A percentile compares a stretch with the other conserved stretches of the same genome.
Conservation (phyloP, 37 sponge, comb jelly and placozoan genomes). For the Theonella swinhoei region DNA sequence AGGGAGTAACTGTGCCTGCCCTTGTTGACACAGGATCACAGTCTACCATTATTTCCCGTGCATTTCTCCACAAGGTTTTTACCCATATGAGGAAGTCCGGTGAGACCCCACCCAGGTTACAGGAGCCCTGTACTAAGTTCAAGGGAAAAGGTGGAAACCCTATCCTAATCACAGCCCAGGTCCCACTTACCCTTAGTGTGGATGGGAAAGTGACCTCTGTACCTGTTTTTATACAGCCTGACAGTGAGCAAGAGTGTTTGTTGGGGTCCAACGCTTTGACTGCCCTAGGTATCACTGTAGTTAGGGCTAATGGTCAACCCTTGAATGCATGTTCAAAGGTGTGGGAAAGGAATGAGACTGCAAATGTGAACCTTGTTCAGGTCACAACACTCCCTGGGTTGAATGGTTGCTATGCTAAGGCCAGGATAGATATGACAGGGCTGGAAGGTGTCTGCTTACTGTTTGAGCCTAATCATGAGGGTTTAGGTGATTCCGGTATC, state of each 20-base stretch:
- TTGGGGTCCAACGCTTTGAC: constrained; percentile 24
- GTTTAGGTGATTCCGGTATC: too few relatives aligned
- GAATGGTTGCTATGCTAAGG: too few relatives aligned
- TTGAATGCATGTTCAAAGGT: neutral
- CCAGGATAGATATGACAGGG: too few relatives aligned
- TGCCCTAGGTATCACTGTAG: constrained; percentile 7
- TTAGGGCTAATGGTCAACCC: constrained; percentile 14
- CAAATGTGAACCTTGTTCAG: too few relatives aligned
- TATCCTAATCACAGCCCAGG: neutral
- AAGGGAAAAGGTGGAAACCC: neutral
- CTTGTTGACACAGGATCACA: neutral
- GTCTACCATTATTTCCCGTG: neutral
- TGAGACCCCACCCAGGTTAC: neutral
- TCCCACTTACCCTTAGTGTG: neutral
- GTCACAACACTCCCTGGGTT: too few relatives aligned
- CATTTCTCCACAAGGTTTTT: neutral
- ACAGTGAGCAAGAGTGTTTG: neutral
- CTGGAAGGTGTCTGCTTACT: too few relatives aligned
- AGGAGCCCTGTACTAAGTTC: neutral
- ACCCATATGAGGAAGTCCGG: neutral
- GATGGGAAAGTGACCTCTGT: neutral
- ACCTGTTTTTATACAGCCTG: constrained; percentile 1
- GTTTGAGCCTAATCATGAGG: too few relatives aligned
- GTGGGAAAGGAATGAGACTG: neutral
- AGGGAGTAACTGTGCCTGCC: neutral